Evolutionary conservation across 2,797 vertebrate species (phyloP).

Genomic region (Erethizon dorsatum): DNA sequence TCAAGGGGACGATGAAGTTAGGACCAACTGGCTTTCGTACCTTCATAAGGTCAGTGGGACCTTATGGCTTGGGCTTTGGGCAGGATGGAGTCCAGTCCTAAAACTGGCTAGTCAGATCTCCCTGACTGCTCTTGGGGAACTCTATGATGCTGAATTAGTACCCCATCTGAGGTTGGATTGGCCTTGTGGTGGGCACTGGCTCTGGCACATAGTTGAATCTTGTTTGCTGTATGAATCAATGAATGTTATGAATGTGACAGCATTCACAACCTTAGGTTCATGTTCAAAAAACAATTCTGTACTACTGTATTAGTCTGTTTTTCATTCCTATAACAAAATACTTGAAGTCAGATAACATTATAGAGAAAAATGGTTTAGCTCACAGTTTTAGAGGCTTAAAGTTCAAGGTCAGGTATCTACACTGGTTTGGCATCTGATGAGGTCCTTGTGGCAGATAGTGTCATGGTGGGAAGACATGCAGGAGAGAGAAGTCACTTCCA

Average conservation of each 20-base stretch:
- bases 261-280: not conserved
- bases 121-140: not conserved
- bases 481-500: not conserved
- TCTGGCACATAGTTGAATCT: not conserved
- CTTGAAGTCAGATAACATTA: not conserved
- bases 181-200: not conserved
- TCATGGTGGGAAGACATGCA: too few species aligned
- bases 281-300: not conserved
- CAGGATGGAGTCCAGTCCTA: not conserved
- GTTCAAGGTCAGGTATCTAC: not conserved
- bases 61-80: not conserved
- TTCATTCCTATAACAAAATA: not conserved
- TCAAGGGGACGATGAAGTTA: slow-evolving; percentile 96
- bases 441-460: not conserved
- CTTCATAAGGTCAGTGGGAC: slow-evolving; percentile 94
- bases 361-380: not conserved
- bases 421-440: not conserved
- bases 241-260: not conserved
- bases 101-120: not conserved
- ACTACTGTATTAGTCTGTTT: not conserved
- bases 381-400: not conserved
- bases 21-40: slow-evolving; percentile 97
- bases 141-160: not conserved
- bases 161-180: not conserved
- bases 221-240: not conserved